Evolutionary conservation across 92 coral and sea anemone species (phyloP), one percentile per base, ranked within the genome.

Genomic region (Actinostola sp.): DNA sequence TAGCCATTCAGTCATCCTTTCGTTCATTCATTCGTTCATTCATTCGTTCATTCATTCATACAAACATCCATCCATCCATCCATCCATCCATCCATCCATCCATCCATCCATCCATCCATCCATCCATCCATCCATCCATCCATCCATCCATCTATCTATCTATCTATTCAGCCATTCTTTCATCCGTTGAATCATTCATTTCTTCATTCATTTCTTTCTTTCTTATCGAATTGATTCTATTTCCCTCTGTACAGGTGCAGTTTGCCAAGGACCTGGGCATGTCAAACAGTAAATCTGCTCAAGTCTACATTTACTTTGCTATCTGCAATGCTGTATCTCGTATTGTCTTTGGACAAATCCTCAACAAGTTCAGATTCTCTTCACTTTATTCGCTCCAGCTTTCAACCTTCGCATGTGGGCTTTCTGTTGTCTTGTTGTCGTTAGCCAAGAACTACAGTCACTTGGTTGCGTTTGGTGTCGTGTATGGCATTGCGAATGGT

Each of bases 401-500:
- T 8, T 46, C 74, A 17, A 19, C 32, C n/a, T 19, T 71, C 2
- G 17, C 55, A 11, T 4, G 57, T 29, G 77, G 66, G 7, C 19
- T 39, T 11, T 31, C 77, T 3, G 57, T 71, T 16, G 55, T 71
- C 31, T 24, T 52, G 17, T 52, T 54, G 4, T 41, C 66, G 19
- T 71, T 31, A 3, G 65, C 66, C 36, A 54, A 49, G 65, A 34
- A 33, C 14, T 71, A 71, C 26, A n/a, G 15, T 12, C 77, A 71
- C 27, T 53, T 71, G 21, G 52, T 71, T 28, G 52, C 29, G 9
- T 71, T 71, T 44, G 66, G 66, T 14, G 54, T 71, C 6, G 42
- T 57, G 17, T 71, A 54, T 57, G 77, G 77, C 3, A 33, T 41
- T 20, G 66, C 21, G 21, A 71, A 57, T 57, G 77, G 77, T 10